Conservation (phyloP, 35 echinoderm and acorn worm genomes). For the Ophioderma brevispina region DNA sequence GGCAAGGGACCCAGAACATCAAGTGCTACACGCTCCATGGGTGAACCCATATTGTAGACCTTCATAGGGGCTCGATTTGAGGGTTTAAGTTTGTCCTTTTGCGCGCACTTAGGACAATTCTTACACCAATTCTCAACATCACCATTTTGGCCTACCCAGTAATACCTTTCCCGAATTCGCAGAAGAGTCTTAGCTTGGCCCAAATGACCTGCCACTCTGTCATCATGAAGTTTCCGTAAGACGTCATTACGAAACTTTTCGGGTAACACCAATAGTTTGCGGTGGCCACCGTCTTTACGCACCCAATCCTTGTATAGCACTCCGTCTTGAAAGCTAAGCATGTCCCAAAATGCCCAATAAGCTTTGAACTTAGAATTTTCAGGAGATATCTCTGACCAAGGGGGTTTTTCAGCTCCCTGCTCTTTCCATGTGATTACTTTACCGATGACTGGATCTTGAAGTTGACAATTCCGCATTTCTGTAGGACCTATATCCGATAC, state of each 20-base stretch:
- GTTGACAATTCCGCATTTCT: background rate
- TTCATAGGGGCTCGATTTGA: background rate
- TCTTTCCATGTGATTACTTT: background rate
- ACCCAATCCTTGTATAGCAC: background rate
- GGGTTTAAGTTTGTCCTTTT: background rate
- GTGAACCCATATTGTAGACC: constrained; percentile 14
- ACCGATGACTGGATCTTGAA: background rate
- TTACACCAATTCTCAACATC: background rate
- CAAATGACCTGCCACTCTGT: background rate
- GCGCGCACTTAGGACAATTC: background rate
- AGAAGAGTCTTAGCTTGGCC: background rate
- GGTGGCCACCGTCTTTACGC: background rate
- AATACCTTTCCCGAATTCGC: background rate
- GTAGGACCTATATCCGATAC: background rate
- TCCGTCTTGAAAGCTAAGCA: background rate
- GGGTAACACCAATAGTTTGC: background rate
- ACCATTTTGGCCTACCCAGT: background rate
- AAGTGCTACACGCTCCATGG: constrained; percentile 22
- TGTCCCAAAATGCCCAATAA: background rate
- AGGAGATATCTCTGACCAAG: background rate
- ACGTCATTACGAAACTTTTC: background rate
- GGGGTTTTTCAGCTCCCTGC: background rate
- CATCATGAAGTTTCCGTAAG: background rate
- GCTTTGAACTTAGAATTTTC: background rate
- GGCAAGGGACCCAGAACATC: constrained; percentile 56